Evolutionary conservation across 2,888 invertebrate genomes (phyloP), one percentile per base, ranked within the genome.

Genomic region (Eutolmus rufibarbis): DNA sequence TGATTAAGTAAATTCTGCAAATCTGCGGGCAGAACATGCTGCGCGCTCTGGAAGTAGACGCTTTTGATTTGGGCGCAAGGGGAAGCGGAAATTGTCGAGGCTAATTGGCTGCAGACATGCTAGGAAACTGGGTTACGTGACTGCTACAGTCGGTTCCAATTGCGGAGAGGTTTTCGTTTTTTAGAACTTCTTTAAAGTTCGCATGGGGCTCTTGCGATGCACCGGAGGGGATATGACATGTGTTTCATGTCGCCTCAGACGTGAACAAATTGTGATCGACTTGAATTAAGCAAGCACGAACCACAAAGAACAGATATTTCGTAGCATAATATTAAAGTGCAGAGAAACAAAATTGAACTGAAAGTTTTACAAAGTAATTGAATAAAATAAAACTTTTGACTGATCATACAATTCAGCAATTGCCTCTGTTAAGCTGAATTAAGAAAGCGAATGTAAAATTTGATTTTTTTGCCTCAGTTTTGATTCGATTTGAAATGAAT

Each of bases 1-100:
- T 43, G 78, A 78, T 78, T 78, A 78, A 78, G 78, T 43, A 78
- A 78, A 78, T 78, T 78, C 40, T 78, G 23, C 23, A 46, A 46
- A 78, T 40, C 40, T 23, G 78, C 40, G 40, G n/a, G 78, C 43
- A 19, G 12, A 66, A 43, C 78, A 23, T 34, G 76, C 76, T 76
- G 37, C 12, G 19, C 14, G 23, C 28, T 46, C 14, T 28, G 12
- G 66, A 23, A 23, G 23, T 28, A 66, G 19, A 23, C 23, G 28
- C 66, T 66, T 66, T 28, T 66, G 23, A 66, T 66, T 66, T 28
- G 23, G 66, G 19, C 66, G 28, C 66, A 66, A 66, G 66, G 66
- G 66, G 12, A 23, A 66, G 66, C 66, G 66, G 66, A 66, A 66
- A 66, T 66, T 23, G 66, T 66, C 9, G 66, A 4, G 66, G 23